Evolutionary conservation across 2,888 invertebrate genomes (phyloP).

Genomic region (Hofmannophila pseudospretella): DNA sequence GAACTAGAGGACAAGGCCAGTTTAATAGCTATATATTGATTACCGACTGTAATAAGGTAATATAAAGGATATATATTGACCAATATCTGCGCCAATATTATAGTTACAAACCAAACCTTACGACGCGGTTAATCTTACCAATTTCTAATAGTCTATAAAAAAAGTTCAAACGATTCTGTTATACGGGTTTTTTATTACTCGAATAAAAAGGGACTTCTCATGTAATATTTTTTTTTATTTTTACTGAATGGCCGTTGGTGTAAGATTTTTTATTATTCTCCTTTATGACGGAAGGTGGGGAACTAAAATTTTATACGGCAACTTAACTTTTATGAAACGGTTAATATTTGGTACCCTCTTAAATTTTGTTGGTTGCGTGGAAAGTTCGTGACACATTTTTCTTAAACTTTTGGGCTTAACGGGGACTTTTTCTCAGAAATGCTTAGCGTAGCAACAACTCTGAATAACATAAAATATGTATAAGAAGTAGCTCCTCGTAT

Average conservation of each 20-base stretch:
- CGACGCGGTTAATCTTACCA: too few relatives aligned
- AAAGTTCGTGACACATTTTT: background rate
- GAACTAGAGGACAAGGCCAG: too few relatives aligned
- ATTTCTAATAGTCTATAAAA: slow-evolving; percentile 1
- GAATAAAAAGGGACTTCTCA: slow-evolving; percentile 9
- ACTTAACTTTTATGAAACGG: slow-evolving; percentile 2
- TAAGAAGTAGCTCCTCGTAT: too few relatives aligned
- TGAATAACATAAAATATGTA: too few relatives aligned
- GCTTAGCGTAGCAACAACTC: too few relatives aligned
- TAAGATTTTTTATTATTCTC: slow-evolving; percentile 6
- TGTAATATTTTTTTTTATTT: slow-evolving; percentile 8
- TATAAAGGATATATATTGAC: too few relatives aligned
- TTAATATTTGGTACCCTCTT: slow-evolving; percentile 6
- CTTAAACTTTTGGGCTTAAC: too few relatives aligned
- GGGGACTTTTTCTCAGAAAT: background rate
- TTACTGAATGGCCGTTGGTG: slow-evolving; percentile 1
- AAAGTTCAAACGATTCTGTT: background rate
- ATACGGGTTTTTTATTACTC: slow-evolving; percentile 4
- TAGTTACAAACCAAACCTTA: too few relatives aligned
- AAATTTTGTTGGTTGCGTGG: slow-evolving; percentile 1
- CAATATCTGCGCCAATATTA: too few relatives aligned
- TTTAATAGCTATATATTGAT: too few relatives aligned
- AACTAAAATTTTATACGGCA: slow-evolving; percentile 7
- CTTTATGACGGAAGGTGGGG: slow-evolving; percentile 1
- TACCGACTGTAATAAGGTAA: too few relatives aligned